Percentiles rank a stretch among this genome's conserved stretches.
phyloP scores from a whole-genome alignment of 2,888 invertebrate genomes.

The Acrobeloides nanus region DNA sequence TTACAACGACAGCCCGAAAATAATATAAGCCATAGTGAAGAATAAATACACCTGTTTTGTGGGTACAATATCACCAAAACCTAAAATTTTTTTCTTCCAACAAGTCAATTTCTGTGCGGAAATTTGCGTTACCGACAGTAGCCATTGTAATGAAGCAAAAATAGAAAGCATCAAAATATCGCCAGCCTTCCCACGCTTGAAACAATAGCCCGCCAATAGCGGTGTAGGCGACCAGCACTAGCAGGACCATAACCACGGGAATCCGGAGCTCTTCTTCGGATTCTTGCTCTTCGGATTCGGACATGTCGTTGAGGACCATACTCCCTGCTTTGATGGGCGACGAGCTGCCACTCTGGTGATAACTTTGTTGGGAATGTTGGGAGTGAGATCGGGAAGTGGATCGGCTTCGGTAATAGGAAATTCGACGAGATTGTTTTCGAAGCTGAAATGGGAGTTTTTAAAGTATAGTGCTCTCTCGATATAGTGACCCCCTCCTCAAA shows the following conservation, averaged over 20 bases:
- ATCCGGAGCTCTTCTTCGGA: constrained; percentile 35
- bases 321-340: constrained; percentile 26
- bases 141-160: constrained; percentile 54
- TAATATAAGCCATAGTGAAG: constrained; percentile 53
- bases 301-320: constrained; percentile 48
- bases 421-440: constrained; percentile 41
- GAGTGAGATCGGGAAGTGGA: constrained; percentile 26
- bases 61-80: constrained; percentile 53
- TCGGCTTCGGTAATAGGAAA: constrained; percentile 31
- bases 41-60: constrained; percentile 52
- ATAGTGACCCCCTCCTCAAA: too few relatives aligned
- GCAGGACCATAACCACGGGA: constrained; percentile 50
- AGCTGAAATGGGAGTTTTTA: constrained; percentile 28
- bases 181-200: constrained; percentile 46
- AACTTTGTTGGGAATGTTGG: constrained; percentile 31
- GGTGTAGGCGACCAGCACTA: constrained; percentile 49
- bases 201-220: constrained; percentile 52
- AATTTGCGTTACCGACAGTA: constrained; percentile 40
- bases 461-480: too few relatives aligned
- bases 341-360: constrained; percentile 30
- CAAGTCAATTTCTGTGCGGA: constrained; percentile 1
- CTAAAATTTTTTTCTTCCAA: constrained; percentile 17
- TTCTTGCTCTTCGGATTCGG: constrained; percentile 9
- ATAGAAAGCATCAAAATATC: constrained; percentile 52
- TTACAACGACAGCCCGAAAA: constrained; percentile 51